Percentiles rank a stretch among this genome's conserved stretches.
Conservation (phyloP, 2,888 invertebrate genomes). For the Drosophila paramelanica region DNA sequence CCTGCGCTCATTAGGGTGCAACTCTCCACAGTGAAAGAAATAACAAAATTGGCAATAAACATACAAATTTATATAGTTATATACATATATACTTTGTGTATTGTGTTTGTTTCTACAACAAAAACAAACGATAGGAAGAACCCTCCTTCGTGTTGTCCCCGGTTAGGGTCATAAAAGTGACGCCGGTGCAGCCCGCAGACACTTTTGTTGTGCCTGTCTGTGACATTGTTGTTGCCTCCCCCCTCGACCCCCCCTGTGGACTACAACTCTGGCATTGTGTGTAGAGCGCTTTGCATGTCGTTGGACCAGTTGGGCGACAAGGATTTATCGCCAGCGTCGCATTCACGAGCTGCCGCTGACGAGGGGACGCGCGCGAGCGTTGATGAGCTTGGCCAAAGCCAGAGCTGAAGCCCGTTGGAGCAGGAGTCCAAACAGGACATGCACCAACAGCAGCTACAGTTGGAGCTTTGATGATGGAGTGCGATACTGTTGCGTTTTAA, state of each 20-base stretch:
- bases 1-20: constrained; percentile 57
- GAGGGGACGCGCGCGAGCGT: constrained; percentile 38
- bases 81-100: constrained; percentile 1
- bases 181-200: constrained; percentile 61
- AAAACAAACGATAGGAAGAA: constrained; percentile 5
- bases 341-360: constrained; percentile 38
- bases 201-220: constrained; percentile 54
- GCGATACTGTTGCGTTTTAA: constrained; percentile 84
- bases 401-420: constrained; percentile 4
- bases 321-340: constrained; percentile 77
- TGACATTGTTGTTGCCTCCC: constrained; percentile 39
- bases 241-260: not conserved
- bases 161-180: constrained; percentile 42
- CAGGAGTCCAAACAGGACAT: constrained; percentile 5
- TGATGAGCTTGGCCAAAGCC: constrained; percentile 56
- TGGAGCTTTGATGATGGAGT: constrained; percentile 78
- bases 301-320: constrained; percentile 68
- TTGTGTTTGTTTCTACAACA: constrained; percentile 9
- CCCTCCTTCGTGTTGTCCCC: not conserved
- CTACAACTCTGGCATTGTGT: constrained; percentile 20
- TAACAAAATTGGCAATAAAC: constrained; percentile 31
- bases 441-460: constrained; percentile 10
- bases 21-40: constrained; percentile 14
- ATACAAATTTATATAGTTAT: constrained; percentile 21
- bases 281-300: constrained; percentile 58